Base-by-base conservation (phyloP, 2,797 vertebrate genomes). In the Myotis findleyi region DNA sequence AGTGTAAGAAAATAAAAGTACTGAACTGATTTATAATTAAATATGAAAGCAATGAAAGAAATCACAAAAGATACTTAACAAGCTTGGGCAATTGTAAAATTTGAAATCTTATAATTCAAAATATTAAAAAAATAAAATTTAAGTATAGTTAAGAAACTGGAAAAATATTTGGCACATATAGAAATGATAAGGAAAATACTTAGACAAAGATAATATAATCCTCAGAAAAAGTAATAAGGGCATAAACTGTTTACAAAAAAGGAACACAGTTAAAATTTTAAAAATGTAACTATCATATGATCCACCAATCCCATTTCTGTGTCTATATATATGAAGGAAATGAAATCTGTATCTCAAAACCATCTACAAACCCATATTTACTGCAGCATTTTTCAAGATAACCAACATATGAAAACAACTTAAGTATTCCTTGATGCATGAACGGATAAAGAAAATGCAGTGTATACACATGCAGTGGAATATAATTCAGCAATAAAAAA, bases 191-290 rank as follows among this genome's bases (percentile, higher is more conserved):
- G 73, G 1, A 25, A 1, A 59, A 41, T 95, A 12, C 20, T 93
- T 85, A 91, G 2, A 72, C 14, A 89, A 83, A 89, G 20, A 62
- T 7, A 73, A 57, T 68, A 27, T 1, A 75, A 66, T 33, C 2
- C 23, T 93, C 57, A 47, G 44, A 72, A 71, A 91, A 86, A 68
- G 62, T 77, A 88, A 90, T 49, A 30, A 83, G 36, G 36, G n/a
- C 27, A 87, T 44, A 83, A 62, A 64, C 12, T 75, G 7, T 76
- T 93, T 23, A 55, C 9, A 79, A n/a, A 53, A 93, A 33, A 2
- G 3, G 51, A 57, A 69, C 33, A 33, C 1, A 71, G 13, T 36
- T 85, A 91, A 87, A 87, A 62, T 73, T 66, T 21, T 25, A 69
- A 73, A 55, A 68, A 36, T 36, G 21, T 7, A 81, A 17, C 47